Evolutionary conservation across 1,140 invertebrate genomes (phyloP).

Genomic region (Drusus annulatus): DNA sequence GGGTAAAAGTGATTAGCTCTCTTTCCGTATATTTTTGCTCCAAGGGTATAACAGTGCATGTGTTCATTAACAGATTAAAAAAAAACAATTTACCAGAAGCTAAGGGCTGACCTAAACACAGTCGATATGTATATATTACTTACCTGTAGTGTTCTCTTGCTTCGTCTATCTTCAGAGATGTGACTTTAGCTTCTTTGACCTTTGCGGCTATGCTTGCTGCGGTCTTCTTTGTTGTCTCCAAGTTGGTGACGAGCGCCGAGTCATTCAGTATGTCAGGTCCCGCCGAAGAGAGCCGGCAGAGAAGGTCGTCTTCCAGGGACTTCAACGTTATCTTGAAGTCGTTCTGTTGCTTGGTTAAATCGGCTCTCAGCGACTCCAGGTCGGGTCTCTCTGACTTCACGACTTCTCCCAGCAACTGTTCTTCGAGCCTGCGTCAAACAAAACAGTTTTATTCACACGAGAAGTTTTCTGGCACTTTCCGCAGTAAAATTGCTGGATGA

Average conservation of each 20-base stretch:
- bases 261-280: conserved; percentile 93
- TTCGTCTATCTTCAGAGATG: conserved; percentile 90
- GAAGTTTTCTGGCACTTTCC: too few relatives aligned
- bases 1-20: too few relatives aligned
- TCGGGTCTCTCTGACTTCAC: conserved; percentile 95
- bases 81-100: too few relatives aligned
- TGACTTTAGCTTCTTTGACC: conserved; percentile 86
- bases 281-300: conserved; percentile 89
- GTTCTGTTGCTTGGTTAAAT: conserved; percentile 94
- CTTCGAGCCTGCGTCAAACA: conserved; percentile 80
- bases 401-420: conserved; percentile 93
- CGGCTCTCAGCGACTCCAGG: conserved; percentile 81
- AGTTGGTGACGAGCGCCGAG: conserved; percentile 90
- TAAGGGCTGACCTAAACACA: too few relatives aligned
- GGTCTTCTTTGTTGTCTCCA: conserved; percentile 94
- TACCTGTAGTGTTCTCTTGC: conserved; percentile 88
- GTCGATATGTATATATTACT: background rate
- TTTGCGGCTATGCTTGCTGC: conserved; percentile 93
- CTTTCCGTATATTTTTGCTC: too few relatives aligned
- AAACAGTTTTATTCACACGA: too few relatives aligned
- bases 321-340: conserved; percentile 95
- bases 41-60: too few relatives aligned
- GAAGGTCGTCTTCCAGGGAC: conserved; percentile 89
- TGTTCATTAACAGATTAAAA: too few relatives aligned
- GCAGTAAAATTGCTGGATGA: too few relatives aligned